A percentile compares a stretch with the other conserved stretches of the same genome.
Conservation (phyloP, 1,140 invertebrate species). For the Myzus persicae region DNA sequence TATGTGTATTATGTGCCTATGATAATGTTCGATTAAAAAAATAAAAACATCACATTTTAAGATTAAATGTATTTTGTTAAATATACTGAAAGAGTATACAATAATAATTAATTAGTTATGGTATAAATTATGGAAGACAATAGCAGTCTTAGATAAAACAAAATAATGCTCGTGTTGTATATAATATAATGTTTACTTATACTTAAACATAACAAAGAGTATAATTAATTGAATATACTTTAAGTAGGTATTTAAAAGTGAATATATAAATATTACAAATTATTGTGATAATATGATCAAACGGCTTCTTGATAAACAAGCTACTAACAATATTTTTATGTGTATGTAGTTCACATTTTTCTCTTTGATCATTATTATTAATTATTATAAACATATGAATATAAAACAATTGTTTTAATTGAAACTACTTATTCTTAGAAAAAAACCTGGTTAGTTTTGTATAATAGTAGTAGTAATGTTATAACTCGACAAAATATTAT, state of each 20-base stretch:
- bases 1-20: not conserved
- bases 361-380: not conserved
- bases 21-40: not conserved
- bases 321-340: not conserved
- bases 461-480: conserved; percentile 13
- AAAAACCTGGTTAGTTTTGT: not conserved
- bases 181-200: conserved; percentile 45
- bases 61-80: conserved; percentile 47
- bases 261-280: conserved; percentile 26
- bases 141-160: conserved; percentile 28
- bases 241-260: conserved; percentile 14
- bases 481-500: conserved; percentile 5
- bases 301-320: not conserved
- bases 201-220: conserved; percentile 25
- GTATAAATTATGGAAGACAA: conserved; percentile 49
- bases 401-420: conserved; percentile 36
- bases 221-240: conserved; percentile 20
- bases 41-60: not conserved
- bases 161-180: not conserved
- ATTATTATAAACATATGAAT: conserved; percentile 49
- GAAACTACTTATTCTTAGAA: conserved; percentile 12
- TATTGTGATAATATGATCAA: conserved; percentile 8
- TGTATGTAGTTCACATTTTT: conserved; percentile 23
- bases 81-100: conserved; percentile 42
- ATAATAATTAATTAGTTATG: not conserved